phyloP scores from a whole-genome alignment of 2,797 vertebrate genomes.

The Lagocephalus sceleratus region DNA sequence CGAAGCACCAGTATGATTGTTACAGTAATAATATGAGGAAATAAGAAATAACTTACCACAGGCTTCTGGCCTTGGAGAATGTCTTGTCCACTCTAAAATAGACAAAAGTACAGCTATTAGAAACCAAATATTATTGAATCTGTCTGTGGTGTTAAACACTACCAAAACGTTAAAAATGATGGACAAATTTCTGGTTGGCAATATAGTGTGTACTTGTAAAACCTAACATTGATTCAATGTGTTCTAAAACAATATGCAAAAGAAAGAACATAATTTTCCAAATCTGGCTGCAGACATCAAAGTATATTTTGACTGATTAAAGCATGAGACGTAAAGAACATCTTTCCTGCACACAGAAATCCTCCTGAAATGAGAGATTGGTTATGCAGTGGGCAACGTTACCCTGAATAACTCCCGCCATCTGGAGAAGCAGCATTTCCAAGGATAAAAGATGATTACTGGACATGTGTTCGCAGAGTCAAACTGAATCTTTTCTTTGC shows the following conservation, averaged over 20 bases:
- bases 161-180: neutral
- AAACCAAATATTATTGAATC: neutral
- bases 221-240: neutral
- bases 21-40: neutral
- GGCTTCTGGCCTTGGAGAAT: conserved; percentile 75
- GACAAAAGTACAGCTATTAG: conserved; percentile 6
- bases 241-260: neutral
- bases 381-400: conserved; percentile 27
- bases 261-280: neutral
- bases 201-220: neutral
- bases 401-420: conserved; percentile 56
- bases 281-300: neutral
- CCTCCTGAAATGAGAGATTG: conserved; percentile 20
- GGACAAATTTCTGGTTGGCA: neutral
- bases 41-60: conserved; percentile 68
- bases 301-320: conserved; percentile 7
- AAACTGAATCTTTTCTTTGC: conserved; percentile 30
- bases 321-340: conserved; percentile 2
- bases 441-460: conserved; percentile 47
- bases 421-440: conserved; percentile 55
- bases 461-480: conserved; percentile 27
- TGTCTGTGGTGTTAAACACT: neutral
- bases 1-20: too few species aligned
- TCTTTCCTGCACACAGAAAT: conserved; percentile 14
- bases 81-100: conserved; percentile 78